Percentiles rank a stretch among this genome's conserved stretches.
Conservation (phyloP, 2,888 invertebrate genomes). For the Anorthoa munda region DNA sequence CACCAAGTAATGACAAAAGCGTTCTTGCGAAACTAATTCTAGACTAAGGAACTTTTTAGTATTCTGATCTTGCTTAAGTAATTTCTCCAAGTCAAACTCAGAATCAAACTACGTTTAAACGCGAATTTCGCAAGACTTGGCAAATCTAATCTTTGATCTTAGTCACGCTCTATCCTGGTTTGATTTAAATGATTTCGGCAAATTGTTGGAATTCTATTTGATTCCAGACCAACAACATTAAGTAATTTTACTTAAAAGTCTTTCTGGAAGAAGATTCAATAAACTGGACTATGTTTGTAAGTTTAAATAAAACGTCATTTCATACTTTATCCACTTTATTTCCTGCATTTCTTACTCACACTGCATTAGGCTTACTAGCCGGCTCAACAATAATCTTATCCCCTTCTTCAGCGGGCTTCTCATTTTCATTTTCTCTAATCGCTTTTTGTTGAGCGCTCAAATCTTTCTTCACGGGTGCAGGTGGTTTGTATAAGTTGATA, state of each 20-base stretch:
- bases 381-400: conserved; percentile 51
- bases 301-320: conserved; percentile 33
- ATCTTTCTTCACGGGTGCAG: conserved; percentile 78
- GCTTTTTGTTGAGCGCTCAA: conserved; percentile 70
- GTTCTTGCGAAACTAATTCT: conserved; percentile 4
- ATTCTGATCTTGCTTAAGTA: conserved; percentile 31
- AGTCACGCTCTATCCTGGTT: conserved; percentile 22
- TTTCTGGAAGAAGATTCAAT: too few relatives aligned
- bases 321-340: conserved; percentile 41
- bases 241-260: too few relatives aligned
- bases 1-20: neutral
- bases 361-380: conserved; percentile 63
- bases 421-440: conserved; percentile 56
- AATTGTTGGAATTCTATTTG: neutral
- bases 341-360: conserved; percentile 59
- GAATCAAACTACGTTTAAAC: conserved; percentile 26
- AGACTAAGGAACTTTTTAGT: conserved; percentile 21
- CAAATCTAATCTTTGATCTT: conserved; percentile 38
- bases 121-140: conserved; percentile 18
- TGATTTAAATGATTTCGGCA: conserved; percentile 2
- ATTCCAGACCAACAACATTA: neutral
- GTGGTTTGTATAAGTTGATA: conserved; percentile 67
- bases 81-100: conserved; percentile 20
- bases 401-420: conserved; percentile 59
- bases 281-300: too few relatives aligned